Percentiles rank a stretch among this genome's conserved stretches.
phyloP scores from a whole-genome alignment of 2,888 invertebrate genomes.

The Drosophila paranaensis region DNA sequence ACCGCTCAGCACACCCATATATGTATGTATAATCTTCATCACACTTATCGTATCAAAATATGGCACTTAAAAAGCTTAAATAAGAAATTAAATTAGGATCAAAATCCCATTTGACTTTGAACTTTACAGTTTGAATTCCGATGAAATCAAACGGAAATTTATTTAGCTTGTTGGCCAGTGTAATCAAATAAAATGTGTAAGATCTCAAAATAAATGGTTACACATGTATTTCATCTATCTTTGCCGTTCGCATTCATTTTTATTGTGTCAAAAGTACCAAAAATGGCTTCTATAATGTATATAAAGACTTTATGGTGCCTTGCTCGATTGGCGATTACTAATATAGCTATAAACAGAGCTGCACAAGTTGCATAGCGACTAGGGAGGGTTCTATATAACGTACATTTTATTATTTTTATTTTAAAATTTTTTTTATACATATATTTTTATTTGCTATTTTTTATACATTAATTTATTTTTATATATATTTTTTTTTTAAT shows the following conservation, averaged over 20 bases:
- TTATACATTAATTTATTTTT: no score
- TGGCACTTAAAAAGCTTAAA: not conserved
- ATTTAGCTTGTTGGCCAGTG: not conserved
- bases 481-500: no score
- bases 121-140: not conserved
- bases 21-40: not conserved
- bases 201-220: conserved; percentile 14
- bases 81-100: not conserved
- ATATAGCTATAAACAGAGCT: conserved; percentile 51
- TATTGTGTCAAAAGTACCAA: conserved; percentile 8
- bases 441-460: no score
- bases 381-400: not conserved
- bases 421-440: no score
- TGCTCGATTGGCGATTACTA: conserved; percentile 56
- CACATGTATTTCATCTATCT: conserved; percentile 3
- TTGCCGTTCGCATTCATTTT: conserved; percentile 2
- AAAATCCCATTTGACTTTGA: not conserved
- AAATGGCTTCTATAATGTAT: conserved; percentile 17
- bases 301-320: conserved; percentile 42
- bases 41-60: not conserved
- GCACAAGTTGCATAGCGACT: conserved; percentile 1
- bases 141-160: not conserved
- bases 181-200: not conserved
- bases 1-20: no score
- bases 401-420: not conserved